phyloP scores from a whole-genome alignment of 2,797 vertebrate species.

The Gastrophryne carolinensis region DNA sequence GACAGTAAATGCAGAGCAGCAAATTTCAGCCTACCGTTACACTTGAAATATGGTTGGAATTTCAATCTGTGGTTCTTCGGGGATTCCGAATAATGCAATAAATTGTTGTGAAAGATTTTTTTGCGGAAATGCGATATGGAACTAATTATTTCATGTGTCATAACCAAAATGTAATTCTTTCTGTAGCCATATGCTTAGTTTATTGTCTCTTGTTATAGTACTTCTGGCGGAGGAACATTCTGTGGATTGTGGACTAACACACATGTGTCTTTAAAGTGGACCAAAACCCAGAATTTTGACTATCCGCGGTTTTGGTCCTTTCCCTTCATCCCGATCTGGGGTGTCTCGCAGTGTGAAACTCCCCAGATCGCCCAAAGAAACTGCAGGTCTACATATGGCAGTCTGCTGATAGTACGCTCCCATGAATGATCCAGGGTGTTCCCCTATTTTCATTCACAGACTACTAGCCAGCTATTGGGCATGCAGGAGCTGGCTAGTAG shows the following conservation, averaged over 20 bases:
- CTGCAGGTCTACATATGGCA: too few relatives aligned
- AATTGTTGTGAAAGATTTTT: conserved; percentile 25
- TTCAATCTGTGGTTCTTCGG: conserved; percentile 30
- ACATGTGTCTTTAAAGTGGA: too few relatives aligned
- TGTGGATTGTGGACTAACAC: not conserved
- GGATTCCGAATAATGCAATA: conserved; percentile 30
- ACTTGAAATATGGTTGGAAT: conserved; percentile 57
- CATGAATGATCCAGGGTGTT: too few relatives aligned
- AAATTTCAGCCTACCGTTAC: conserved; percentile 55
- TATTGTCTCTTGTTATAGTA: conserved; percentile 9
- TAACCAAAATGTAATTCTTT: conserved; percentile 17
- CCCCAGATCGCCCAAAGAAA: too few relatives aligned
- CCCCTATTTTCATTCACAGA: too few relatives aligned
- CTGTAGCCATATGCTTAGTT: conserved; percentile 5
- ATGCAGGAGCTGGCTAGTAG: too few relatives aligned
- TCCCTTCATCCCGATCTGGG: too few relatives aligned
- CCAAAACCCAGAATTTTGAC: too few relatives aligned
- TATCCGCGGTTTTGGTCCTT: too few relatives aligned
- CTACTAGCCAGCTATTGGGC: too few relatives aligned
- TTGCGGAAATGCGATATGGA: not conserved
- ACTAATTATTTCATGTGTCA: conserved; percentile 28
- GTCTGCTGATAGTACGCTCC: too few relatives aligned
- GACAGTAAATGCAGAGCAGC: conserved; percentile 55
- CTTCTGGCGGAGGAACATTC: not conserved
- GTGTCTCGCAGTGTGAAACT: too few relatives aligned